Percentiles rank a stretch among this genome's conserved stretches.
Evolutionary conservation across 1,140 invertebrate genomes (phyloP).

Genomic region (Scaptomyza montana): DNA sequence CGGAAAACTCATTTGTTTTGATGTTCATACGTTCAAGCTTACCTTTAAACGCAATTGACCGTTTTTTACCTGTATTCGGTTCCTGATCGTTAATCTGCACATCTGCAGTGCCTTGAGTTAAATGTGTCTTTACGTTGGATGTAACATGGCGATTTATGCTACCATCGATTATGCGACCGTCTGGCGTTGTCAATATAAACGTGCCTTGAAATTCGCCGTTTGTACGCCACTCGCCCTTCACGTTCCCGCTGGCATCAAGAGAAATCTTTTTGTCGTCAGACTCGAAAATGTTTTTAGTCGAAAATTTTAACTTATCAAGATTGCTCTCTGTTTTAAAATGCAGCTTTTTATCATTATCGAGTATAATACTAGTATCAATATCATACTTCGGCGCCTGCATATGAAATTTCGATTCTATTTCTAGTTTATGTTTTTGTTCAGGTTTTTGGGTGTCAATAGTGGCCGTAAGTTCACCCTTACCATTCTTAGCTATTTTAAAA

Average conservation of each 20-base stretch:
- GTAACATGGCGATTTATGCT: slow-evolving; percentile 74
- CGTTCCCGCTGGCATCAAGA: slow-evolving; percentile 84
- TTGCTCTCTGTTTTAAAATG: slow-evolving; percentile 86
- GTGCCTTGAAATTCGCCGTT: slow-evolving; percentile 83
- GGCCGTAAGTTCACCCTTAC: slow-evolving; percentile 86
- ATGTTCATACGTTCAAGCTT: slow-evolving; percentile 84
- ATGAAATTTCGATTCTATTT: slow-evolving; percentile 86
- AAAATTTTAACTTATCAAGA: slow-evolving; percentile 85
- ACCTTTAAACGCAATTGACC: slow-evolving; percentile 71
- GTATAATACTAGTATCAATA: slow-evolving; percentile 86
- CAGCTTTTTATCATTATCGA: slow-evolving; percentile 88
- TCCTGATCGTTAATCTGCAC: slow-evolving; percentile 73
- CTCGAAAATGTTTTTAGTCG: slow-evolving; percentile 86
- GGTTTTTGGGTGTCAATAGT: slow-evolving; percentile 84
- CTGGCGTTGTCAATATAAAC: slow-evolving; percentile 65
- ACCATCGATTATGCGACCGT: slow-evolving; percentile 68
- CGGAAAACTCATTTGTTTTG: slow-evolving; percentile 83
- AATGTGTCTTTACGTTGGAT: slow-evolving; percentile 68
- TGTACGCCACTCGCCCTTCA: slow-evolving; percentile 84
- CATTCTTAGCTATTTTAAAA: slow-evolving; percentile 85
- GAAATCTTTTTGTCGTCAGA: slow-evolving; percentile 84
- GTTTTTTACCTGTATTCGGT: slow-evolving; percentile 82
- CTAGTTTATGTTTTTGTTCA: slow-evolving; percentile 86
- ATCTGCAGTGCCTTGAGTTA: slow-evolving; percentile 68
- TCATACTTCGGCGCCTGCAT: slow-evolving; percentile 85